A percentile compares a stretch with the other conserved stretches of the same genome.
phyloP scores from a whole-genome alignment of 92 coral and sea anemone genomes.

The Umimayanthus kanabou region DNA sequence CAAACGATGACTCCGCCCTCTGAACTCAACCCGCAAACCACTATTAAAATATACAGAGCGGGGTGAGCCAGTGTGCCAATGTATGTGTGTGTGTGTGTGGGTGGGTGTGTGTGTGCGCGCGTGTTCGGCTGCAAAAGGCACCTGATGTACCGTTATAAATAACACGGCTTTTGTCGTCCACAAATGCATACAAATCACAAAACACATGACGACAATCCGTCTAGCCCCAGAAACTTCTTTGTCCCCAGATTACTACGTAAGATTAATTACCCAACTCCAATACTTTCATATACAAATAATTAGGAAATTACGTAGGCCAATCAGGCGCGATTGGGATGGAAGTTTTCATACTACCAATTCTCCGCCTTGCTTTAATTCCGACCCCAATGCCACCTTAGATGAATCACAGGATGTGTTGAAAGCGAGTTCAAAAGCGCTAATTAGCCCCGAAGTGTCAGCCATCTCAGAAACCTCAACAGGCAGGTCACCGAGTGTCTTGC shows the following conservation, averaged over 20 bases:
- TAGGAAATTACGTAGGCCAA: slow-evolving; percentile 43
- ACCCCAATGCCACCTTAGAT: background rate
- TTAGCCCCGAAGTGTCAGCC: slow-evolving; percentile 33
- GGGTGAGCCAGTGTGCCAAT: background rate
- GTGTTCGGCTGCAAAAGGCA: background rate
- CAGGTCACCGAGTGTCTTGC: slow-evolving; percentile 13
- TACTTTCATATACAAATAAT: slow-evolving; percentile 52
- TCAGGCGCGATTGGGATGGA: slow-evolving; percentile 14
- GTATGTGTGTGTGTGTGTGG: too few species aligned
- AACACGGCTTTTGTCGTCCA: background rate
- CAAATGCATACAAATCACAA: slow-evolving; percentile 20
- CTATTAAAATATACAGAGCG: slow-evolving; percentile 35
- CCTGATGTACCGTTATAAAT: background rate
- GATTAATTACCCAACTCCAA: slow-evolving; percentile 61
- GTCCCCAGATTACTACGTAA: slow-evolving; percentile 51
- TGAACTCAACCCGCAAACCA: slow-evolving; percentile 51
- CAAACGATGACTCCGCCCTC: slow-evolving; percentile 74
- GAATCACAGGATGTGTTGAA: slow-evolving; percentile 24
- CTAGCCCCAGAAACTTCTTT: slow-evolving; percentile 52
- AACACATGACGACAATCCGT: slow-evolving; percentile 54
- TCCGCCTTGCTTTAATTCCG: slow-evolving; percentile 5
- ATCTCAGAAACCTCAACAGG: slow-evolving; percentile 25
- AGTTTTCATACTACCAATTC: slow-evolving; percentile 6
- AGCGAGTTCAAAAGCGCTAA: slow-evolving; percentile 21
- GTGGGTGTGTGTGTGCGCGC: background rate